These are phyloP conservation scores for Calliphora vomitoria DNA, from an alignment of 2,888 invertebrate genomes.

Conservation along the genomic window DNA sequence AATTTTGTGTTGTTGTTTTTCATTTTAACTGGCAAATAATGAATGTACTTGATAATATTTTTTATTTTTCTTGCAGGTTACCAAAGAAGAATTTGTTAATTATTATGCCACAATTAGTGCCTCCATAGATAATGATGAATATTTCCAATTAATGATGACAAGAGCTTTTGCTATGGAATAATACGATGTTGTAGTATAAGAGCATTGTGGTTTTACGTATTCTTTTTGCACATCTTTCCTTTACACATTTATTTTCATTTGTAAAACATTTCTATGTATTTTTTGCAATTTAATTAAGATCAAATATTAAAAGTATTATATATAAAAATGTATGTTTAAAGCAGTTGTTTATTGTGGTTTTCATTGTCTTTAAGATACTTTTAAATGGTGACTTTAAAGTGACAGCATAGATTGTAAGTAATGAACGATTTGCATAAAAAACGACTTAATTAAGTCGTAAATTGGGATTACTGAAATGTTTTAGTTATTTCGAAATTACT, in stretches of 20 bases:
- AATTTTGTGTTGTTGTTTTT: not conserved
- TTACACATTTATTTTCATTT: not conserved
- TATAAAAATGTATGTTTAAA: constrained; percentile 19
- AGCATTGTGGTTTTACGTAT: constrained; percentile 7
- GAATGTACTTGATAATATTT: not conserved
- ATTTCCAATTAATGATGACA: constrained; percentile 98
- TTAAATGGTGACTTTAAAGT: too few relatives aligned
- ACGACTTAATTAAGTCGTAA: too few relatives aligned
- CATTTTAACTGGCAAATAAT: not conserved
- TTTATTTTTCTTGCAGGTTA: constrained; percentile 88
- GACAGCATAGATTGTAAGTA: too few relatives aligned
- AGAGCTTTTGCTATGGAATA: constrained; percentile 94
- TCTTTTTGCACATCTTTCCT: constrained; percentile 41
- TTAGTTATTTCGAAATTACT: too few relatives aligned
- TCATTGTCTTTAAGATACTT: constrained; percentile 8
- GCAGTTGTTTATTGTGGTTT: not conserved
- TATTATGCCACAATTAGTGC: constrained; percentile 98
- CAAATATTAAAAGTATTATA: constrained; percentile 48
- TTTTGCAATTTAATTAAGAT: constrained; percentile 39
- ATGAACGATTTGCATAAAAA: too few relatives aligned
- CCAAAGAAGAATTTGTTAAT: constrained; percentile 96
- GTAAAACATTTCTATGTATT: constrained; percentile 9
- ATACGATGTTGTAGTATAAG: not conserved
- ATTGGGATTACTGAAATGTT: too few relatives aligned
- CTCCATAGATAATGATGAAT: constrained; percentile 96